phyloP scores from a whole-genome alignment of 2,888 invertebrate genomes.

The Chloroclystis v-ata region DNA sequence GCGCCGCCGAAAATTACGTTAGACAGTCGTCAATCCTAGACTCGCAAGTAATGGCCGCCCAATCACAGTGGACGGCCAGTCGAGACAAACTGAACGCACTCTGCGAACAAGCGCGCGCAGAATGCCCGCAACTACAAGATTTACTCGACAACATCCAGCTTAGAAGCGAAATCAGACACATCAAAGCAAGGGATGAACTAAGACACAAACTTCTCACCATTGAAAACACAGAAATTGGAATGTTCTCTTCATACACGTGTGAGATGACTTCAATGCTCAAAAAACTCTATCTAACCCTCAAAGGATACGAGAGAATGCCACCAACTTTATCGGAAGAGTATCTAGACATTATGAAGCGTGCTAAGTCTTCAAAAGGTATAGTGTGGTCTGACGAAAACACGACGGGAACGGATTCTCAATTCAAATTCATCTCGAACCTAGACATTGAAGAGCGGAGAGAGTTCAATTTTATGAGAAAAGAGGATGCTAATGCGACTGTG shows the following conservation, averaged over 20 bases:
- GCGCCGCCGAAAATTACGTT: slow-evolving; percentile 55
- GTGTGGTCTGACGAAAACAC: slow-evolving; percentile 77
- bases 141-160: slow-evolving; percentile 47
- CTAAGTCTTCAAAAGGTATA: slow-evolving; percentile 79
- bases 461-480: slow-evolving; percentile 31
- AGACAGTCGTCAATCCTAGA: slow-evolving; percentile 55
- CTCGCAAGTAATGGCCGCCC: slow-evolving; percentile 48
- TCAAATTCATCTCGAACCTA: slow-evolving; percentile 55
- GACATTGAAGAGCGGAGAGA: slow-evolving; percentile 53
- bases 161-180: slow-evolving; percentile 54
- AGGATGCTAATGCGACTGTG: slow-evolving; percentile 37
- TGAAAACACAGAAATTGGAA: slow-evolving; percentile 73
- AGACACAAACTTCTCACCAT: slow-evolving; percentile 53
- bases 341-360: slow-evolving; percentile 75
- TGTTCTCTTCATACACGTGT: slow-evolving; percentile 67
- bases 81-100: slow-evolving; percentile 41
- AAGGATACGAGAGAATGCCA: slow-evolving; percentile 78
- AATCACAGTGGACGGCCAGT: slow-evolving; percentile 54
- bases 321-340: slow-evolving; percentile 78
- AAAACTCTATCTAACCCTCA: slow-evolving; percentile 77
- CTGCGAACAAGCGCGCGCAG: slow-evolving; percentile 46
- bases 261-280: slow-evolving; percentile 76
- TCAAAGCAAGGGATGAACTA: slow-evolving; percentile 60
- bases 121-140: slow-evolving; percentile 49
- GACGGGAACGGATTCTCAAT: slow-evolving; percentile 43